Base-by-base conservation (phyloP, 2,113 vertebrate genomes). In the Pandion haliaetus region DNA sequence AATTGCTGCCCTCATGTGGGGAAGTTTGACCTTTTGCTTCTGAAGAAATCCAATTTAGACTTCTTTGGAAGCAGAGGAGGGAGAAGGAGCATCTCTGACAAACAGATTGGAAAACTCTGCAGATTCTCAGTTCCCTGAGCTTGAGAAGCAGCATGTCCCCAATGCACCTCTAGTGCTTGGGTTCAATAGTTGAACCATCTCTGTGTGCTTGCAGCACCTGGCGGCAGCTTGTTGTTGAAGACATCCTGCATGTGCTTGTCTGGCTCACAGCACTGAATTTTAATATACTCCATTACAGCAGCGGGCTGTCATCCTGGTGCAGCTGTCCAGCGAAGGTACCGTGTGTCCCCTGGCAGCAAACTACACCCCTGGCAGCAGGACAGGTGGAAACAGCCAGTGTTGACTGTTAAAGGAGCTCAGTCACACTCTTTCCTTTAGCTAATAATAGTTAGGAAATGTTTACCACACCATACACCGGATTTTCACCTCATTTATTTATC, bases 141-240 rank as follows among this genome's bases (percentile, higher is more conserved):
- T 15, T 1, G 2, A 7, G 45, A 32, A 29, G 40, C 5, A 1
- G 8, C 3, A 17, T 47, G 66, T 18, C 52, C 80, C 20, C 40
- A 0, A 0, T 0, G 12, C 28, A 5, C 67, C 67, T 7, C 65
- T 13, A 2, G 2, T 2, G 10, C 58, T 31, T 0, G 40, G 2
- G 9, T 34, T 15, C 2, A n/a, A 3, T 20, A 36, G 67, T 15
- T 21, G 6, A 29, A 18, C 32, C 34, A 2, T 24, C 59, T 23
- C 14, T 4, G 9, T 29, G 2, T 2, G 16, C 42, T 40, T 8
- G 44, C 79, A 28, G 59, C 18, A 1, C 72, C 21, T 4, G 2
- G 54, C 13, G 42, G 45, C 4, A 11, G 21, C 32, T 31, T 79
- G 82, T 47, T 59, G 78, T 25, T 54, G 72, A 31, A 14, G 29